Evolutionary conservation across 1,140 invertebrate species (phyloP), one percentile per base, ranked within the genome.

Genomic region (Diuraphis noxia): DNA sequence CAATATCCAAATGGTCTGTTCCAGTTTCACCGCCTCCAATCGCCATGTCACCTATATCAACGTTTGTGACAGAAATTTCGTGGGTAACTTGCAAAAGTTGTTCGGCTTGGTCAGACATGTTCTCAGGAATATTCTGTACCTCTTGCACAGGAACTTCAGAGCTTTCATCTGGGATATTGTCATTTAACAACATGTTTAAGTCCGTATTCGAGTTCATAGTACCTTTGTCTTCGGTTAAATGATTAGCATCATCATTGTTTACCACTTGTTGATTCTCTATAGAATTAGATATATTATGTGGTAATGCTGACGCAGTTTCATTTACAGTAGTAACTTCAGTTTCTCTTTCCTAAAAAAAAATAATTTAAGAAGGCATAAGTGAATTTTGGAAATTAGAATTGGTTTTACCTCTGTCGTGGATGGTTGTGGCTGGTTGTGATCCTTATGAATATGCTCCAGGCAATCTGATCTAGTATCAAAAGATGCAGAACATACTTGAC

Each of bases 401-500:
- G 17, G 17, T 40, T 43, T 3, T 21, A 77, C 88, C 40, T 89
- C 40, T 43, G 41, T 46, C 1, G 6, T 7, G 4, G 88, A 23
- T 9, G 38, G 8, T 79, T 8, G 36, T 25, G 77, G 88, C 34
- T 43, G 56, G 38, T 88, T 91, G 46, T 92, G 92, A 90, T 88
- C 88, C 36, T 81, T 56, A 25, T 88, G 88, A 46, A 92, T 92
- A 38, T 92, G 92, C 7, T 92, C 77, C 30, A 92, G 79, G 49
- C 92, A 92, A 36, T 72, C 77, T 8, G 72, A n/a, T 82, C 87
- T 91, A n/a, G 56, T 90, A 38, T 92, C 91, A 87, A 81, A 92
- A 30, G 92, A 92, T 17, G 52, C 40, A 38, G 92, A 90, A 77
- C 92, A 92, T 8, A 92, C 92, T 46, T 92, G 91, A 30, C 92